phyloP scores from a whole-genome alignment of 53 echinoderm and acorn worm genomes.

The Antedon mediterranea region DNA sequence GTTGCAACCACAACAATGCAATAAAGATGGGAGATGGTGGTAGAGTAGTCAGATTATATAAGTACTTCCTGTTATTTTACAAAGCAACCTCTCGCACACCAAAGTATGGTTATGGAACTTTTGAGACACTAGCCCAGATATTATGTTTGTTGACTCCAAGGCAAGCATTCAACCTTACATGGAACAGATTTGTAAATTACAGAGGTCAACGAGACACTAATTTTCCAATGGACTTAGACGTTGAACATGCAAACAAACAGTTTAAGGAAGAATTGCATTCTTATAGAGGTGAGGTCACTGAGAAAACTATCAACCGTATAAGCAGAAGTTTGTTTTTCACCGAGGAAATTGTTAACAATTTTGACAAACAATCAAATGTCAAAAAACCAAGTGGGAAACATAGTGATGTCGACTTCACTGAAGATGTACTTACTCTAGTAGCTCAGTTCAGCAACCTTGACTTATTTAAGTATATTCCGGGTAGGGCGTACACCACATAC shows the following conservation, averaged over 20 bases:
- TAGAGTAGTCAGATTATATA: constrained; percentile 19
- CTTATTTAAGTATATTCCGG: neutral
- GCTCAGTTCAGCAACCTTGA: neutral
- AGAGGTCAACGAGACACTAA: constrained; percentile 20
- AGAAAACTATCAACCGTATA: constrained; percentile 18
- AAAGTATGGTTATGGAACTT: constrained; percentile 1
- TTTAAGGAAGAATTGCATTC: constrained; percentile 34
- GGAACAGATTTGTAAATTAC: constrained; percentile 49
- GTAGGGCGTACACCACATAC: neutral
- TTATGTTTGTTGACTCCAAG: constrained; percentile 32
- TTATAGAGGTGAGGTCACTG: constrained; percentile 27
- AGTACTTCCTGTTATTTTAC: constrained; percentile 13
- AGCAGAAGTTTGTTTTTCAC: neutral
- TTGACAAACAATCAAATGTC: neutral
- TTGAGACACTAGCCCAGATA: constrained; percentile 20
- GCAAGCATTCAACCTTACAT: constrained; percentile 30
- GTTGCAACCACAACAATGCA: neutral
- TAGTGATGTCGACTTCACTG: neutral
- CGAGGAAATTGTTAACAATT: neutral
- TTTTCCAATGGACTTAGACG: constrained; percentile 31
- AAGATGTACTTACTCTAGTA: neutral
- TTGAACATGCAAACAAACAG: constrained; percentile 37
- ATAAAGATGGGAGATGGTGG: constrained; percentile 17
- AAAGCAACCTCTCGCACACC: neutral
- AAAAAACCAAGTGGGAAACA: neutral